Evolutionary conservation across 1,140 invertebrate species (phyloP), one percentile per base, ranked within the genome.

Genomic region (Pectinophora gossypiella): DNA sequence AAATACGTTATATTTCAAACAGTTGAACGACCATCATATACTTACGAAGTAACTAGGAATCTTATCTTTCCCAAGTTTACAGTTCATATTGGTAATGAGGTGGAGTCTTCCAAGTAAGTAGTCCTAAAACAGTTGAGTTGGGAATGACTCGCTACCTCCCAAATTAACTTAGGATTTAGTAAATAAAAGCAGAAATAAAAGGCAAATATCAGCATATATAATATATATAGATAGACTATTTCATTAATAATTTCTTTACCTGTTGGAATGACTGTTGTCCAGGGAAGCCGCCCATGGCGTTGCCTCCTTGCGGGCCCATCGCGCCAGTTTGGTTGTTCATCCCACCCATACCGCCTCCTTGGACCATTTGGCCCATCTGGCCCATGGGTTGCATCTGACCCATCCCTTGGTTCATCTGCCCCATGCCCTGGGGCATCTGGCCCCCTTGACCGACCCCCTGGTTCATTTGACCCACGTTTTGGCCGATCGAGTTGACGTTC

Each of bases 301-400:
- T 89, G 19, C 85, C 83, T n/a, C 77, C 81, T 67, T 90, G 87
- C n/a, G 87, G 88, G 10, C 89, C 85, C 87, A 91, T 89, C 6
- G 71, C 68, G 0, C 79, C 85, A 6, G 64, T 62, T 61, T 88
- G 87, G 47, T 67, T 82, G 47, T 74, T 81, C 80, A 89, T 89
- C 40, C 82, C 69, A 15, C 68, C 76, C 76, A 88, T 85, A 16
- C 78, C 86, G 18, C 76, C 76, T 13, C 78, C 76, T 53, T 84
- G 78, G 1, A 76, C 76, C 86, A 88, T 85, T 50, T 87, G 86
- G 0, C 84, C 74, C 83, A 90, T 82, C 59, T 87, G 87, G 2
- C 81, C 76, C 81, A 90, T 89, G 2, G 79, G 69, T 48, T 89
- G 89, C 85, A 88, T 88, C 50, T 88, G 88, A 0, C 73, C 73